Base-by-base conservation (phyloP, 2,888 invertebrate species). In the Tribolium freemani region DNA sequence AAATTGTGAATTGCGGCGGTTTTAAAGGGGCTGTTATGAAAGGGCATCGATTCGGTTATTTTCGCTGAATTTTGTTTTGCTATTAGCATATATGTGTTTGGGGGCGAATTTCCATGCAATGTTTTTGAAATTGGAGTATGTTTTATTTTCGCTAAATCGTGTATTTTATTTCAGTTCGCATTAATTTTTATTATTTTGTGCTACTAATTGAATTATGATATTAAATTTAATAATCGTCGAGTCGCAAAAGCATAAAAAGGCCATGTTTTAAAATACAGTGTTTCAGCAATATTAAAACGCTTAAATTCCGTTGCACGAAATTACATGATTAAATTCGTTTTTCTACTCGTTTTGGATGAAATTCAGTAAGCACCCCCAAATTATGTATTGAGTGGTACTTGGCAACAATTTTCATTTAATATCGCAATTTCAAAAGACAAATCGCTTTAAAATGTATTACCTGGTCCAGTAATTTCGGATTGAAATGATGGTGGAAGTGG, bases 401-500 rank as follows among this genome's bases (percentile, higher is more conserved):
- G 63, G 13, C 20, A 66, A 44, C 38, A 53, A 54, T 66, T 66
- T 56, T 56, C 66, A 20, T 66, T 64, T 67, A 30, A 56, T 67
- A 67, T 54, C 20, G 26, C 16, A 10, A 38, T 67, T 56, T 67
- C 30, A 56, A 54, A 67, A 57, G 46, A 56, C 57, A 58, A 68
- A 68, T 68, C 68, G 57, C 21, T 68, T 68, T 58, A 57, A 50
- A 68, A 31, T 68, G 38, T 58, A 57, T 68, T 57, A 48, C 68
- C 57, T 57, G 58, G 48, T 58, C 50, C 45, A 68, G 45, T 50
- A 68, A 58, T 57, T 68, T 58, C 30, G 38, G 68, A 50, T 54
- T 66, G 11, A 51, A 51, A 63, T 66, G 38, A 38, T 48, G 48
- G 9, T 45, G 54, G 44, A 53, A 50, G 21, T 10, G 54, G 44